These are phyloP conservation scores for Luperina testacea DNA, from an alignment of 2,888 invertebrate genomes.

Conservation along the genomic window DNA sequence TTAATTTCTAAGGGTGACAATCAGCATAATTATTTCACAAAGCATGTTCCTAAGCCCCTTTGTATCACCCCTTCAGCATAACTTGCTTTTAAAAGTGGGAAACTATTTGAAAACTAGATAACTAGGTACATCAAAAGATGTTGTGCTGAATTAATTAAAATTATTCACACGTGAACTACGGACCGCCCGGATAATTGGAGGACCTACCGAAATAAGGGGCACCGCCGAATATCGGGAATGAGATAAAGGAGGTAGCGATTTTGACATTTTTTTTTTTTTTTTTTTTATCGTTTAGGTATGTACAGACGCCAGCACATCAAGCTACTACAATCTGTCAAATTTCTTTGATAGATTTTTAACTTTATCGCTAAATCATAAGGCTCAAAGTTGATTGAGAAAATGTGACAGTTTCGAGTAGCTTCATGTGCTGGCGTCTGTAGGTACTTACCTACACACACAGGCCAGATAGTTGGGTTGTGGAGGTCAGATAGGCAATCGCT, in stretches of 20 bases:
- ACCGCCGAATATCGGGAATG: slow-evolving; percentile 54
- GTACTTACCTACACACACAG: too few species aligned
- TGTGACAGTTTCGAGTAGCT: too few species aligned
- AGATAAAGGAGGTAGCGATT: slow-evolving; percentile 39
- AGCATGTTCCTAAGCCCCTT: slow-evolving; percentile 12
- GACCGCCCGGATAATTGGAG: slow-evolving; percentile 76
- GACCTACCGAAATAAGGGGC: slow-evolving; percentile 70
- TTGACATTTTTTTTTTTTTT: too few species aligned
- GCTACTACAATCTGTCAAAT: too few species aligned
- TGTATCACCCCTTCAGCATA: slow-evolving; percentile 34
- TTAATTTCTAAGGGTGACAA: not conserved
- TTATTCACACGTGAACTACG: slow-evolving; percentile 68
- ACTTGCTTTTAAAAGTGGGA: slow-evolving; percentile 27
- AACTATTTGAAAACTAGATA: slow-evolving; percentile 55
- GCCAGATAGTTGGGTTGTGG: too few species aligned
- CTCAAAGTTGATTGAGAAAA: too few species aligned
- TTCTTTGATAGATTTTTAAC: too few species aligned
- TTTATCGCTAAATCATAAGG: too few species aligned
- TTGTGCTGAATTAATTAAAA: slow-evolving; percentile 76
- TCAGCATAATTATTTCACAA: slow-evolving; percentile 25
- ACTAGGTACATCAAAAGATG: slow-evolving; percentile 69
- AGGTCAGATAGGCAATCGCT: too few species aligned
- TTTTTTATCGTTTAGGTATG: too few species aligned
- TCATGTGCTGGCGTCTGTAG: too few species aligned
- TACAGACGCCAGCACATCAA: too few species aligned